Percentiles rank a stretch among this genome's conserved stretches.
Conservation (phyloP, 1,140 invertebrate genomes). For the Stegodyphus dumicola region DNA sequence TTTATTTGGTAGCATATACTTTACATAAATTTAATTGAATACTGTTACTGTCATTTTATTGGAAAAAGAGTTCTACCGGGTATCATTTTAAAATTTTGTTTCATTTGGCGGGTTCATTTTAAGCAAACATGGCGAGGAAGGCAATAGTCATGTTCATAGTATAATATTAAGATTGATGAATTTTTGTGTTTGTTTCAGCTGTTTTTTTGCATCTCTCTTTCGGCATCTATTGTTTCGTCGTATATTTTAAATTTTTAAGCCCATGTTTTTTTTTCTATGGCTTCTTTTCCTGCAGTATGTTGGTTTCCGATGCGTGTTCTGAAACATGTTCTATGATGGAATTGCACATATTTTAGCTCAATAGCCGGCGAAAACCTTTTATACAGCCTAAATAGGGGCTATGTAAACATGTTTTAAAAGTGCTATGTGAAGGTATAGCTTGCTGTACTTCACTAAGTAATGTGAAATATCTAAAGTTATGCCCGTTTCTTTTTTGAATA, state of each 20-base stretch:
- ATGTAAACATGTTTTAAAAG: too few species aligned
- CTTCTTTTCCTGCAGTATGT: too few species aligned
- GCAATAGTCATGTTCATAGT: constrained; percentile 55
- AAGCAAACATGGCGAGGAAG: constrained; percentile 59
- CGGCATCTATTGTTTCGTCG: neutral
- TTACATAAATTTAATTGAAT: neutral
- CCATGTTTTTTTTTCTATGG: too few species aligned
- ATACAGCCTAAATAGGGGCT: too few species aligned
- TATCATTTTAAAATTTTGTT: constrained; percentile 17
- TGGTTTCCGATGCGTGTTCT: too few species aligned
- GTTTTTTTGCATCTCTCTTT: neutral
- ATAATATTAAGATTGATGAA: constrained; percentile 33
- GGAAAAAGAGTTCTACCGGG: neutral
- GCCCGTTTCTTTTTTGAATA: too few species aligned
- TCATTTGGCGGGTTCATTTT: constrained; percentile 53
- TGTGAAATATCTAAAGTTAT: too few species aligned
- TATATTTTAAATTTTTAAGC: neutral
- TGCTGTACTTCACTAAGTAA: too few species aligned
- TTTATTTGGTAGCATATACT: neutral
- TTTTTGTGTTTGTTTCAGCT: neutral
- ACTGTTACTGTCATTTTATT: neutral
- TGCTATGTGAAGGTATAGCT: too few species aligned
- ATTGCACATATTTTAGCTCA: too few species aligned
- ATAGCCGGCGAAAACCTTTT: too few species aligned
- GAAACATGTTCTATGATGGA: too few species aligned